Conservation (phyloP, 2,888 invertebrate genomes). For the Drosophila aldrichi region DNA sequence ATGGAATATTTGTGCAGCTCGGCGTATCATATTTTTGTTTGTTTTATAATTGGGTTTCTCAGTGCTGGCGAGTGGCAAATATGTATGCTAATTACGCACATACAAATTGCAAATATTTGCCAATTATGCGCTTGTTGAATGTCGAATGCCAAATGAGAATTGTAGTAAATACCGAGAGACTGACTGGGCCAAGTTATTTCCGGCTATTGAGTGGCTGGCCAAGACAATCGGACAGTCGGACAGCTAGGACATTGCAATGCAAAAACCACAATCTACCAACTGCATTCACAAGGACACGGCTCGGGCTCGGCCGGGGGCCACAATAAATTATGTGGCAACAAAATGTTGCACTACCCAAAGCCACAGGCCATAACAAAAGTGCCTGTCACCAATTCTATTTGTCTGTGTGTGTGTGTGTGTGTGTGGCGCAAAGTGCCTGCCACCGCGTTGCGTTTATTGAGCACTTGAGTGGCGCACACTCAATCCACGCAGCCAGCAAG, state of each 20-base stretch:
- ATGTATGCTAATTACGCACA: conserved; percentile 33
- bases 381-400: conserved; percentile 59
- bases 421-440: conserved; percentile 35
- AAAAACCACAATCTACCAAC: conserved; percentile 20
- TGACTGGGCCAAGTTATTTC: conserved; percentile 22
- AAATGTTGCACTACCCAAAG: conserved; percentile 32
- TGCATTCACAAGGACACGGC: conserved; percentile 19
- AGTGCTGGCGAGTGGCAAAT: conserved; percentile 9
- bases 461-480: conserved; percentile 68
- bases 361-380: conserved; percentile 50
- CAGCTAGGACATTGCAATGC: conserved; percentile 1
- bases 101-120: conserved; percentile 42
- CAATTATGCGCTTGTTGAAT: conserved; percentile 31
- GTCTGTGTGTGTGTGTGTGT: conserved; percentile 5
- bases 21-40: conserved; percentile 16
- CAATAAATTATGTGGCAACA: conserved; percentile 63
- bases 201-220: conserved; percentile 21
- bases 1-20: conserved; percentile 13
- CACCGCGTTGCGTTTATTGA: conserved; percentile 71
- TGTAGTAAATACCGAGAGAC: not conserved
- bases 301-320: conserved; percentile 22
- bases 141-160: conserved; percentile 10
- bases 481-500: conserved; percentile 59
- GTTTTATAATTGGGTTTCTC: conserved; percentile 38
- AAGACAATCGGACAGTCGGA: not conserved